Base-by-base conservation (phyloP, 2,113 vertebrate species). In the Melanostigma gelatinosum region DNA sequence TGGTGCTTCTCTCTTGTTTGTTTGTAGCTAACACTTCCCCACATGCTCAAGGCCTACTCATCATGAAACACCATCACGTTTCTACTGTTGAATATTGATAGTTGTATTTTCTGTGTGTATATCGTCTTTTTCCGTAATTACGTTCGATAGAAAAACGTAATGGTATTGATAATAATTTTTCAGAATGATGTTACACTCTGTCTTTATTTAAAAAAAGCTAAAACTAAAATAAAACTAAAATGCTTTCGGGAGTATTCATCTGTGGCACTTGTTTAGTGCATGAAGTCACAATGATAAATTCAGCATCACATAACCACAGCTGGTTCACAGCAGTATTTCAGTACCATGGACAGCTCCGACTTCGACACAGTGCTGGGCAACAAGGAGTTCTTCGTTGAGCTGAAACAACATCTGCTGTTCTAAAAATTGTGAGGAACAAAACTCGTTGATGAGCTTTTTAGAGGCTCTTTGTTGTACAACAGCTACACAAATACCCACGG, bases 341-440 rank as follows among this genome's bases (percentile, higher is more conserved):
- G 83, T 3, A 84, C 77, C 83, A 68, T 1, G 46, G 76, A 88
- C 13, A 88, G 76, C 55, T 67, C 79, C 3, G 7, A 16, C n/a
- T 8, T 16, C 13, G 0, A 3, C 18, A 77, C 44, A n/a, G 27
- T 18, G 22, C 36, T 50, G 54, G 22, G 0, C 50, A 48, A 1
- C 5, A 9, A 70, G 38, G 46, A 77, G 52, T 75, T 78, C 29
- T 67, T 55, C 54, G 22, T 27, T 4, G 46, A 81, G 50, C 83
- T 77, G 38, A 58, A 20, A 24, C 18, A 11, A 15, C 36, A 13
- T 52, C 20, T 57, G 1, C 20, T 9, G 9, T 24, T 58, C 3
- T 22, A 10, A 48, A 48, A 44, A 60, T 16, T 75, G 20, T 18
- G 32, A 40, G 32, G 15, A 73, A 69, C n/a, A 77, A 72, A 16